Evolutionary conservation across 2,113 vertebrate species (phyloP), one percentile per base, ranked within the genome.

Genomic region (Cathartes aura): DNA sequence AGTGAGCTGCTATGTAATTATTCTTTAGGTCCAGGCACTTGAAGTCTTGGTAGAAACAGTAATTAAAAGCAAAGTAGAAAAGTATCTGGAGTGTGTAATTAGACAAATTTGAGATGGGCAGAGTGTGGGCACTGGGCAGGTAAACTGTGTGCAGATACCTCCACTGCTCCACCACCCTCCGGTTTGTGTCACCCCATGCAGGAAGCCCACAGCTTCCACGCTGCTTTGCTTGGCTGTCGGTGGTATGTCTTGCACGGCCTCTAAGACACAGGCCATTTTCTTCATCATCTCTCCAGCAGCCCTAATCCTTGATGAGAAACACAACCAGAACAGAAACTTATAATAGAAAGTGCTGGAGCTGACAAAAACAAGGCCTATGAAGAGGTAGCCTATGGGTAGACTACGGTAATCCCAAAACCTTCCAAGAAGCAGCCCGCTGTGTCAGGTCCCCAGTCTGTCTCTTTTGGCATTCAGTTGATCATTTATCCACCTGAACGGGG

Each of bases 31-130:
- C 38, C 36, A 6, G 19, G 13, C 30, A 72, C 48, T 53, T 79
- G 45, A 96, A 82, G 34, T 20, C 62, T 45, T 34, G 63, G 42
- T 27, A 62, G 50, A 73, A 89, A 80, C 13, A 73, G n/a, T 60
- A 71, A 78, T 85, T 93, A 89, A 96, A 97, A 81, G 34, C 3
- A 74, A 87, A 60, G 64, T 21, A 89, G 87, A 36, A 62, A 92
- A 81, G 42, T 50, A 95, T 3, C 75, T 75, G 53, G 34, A 84
- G 73, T 18, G 50, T 15, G 12, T 23, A 83, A 90, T 47, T 75
- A 34, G 56, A 50, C 30, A 43, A 15, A 72, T 15, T 30, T 58
- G 63, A 58, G n/a, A 34, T 8, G 45, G 45, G 30, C 27, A 45
- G 18, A 19, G 34, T 2, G 48, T 4, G 6, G 19, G 38, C 42